Percentiles rank a stretch among this genome's conserved stretches.
Evolutionary conservation across 2,113 vertebrate species (phyloP).

Genomic region (Tupaia chinensis): DNA sequence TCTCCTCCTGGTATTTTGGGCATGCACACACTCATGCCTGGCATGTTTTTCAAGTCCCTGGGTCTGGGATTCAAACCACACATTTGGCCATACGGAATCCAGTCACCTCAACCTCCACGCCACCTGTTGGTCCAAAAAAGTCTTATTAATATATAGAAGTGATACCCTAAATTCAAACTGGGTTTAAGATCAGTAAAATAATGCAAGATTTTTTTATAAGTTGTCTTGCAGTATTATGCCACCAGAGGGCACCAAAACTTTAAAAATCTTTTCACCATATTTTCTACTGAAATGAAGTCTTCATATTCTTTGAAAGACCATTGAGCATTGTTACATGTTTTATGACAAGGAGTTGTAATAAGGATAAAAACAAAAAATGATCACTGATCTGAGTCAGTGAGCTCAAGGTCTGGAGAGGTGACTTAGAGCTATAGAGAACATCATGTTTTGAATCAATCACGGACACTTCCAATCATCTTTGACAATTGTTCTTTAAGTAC

Average conservation of each 20-base stretch:
- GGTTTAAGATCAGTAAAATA: background rate
- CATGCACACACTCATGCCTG: too few species aligned
- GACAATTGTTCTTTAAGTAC: background rate
- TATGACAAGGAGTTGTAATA: background rate
- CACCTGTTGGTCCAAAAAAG: background rate
- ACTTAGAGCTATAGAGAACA: background rate
- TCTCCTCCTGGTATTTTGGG: too few species aligned
- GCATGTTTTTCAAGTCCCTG: too few species aligned
- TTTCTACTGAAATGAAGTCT: background rate
- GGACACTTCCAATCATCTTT: background rate
- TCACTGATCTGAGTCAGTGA: background rate
- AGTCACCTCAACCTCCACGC: too few species aligned
- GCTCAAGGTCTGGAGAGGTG: background rate
- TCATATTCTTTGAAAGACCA: background rate
- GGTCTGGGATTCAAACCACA: too few species aligned
- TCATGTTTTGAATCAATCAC: background rate
- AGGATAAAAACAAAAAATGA: background rate
- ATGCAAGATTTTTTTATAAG: background rate
- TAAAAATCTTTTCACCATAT: background rate
- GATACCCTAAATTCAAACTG: background rate
- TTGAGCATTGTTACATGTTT: background rate
- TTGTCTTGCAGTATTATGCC: constrained; percentile 47
- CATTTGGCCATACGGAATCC: too few species aligned
- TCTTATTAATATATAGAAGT: background rate
- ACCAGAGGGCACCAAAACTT: constrained; percentile 71